A percentile compares a stretch with the other conserved stretches of the same genome.
phyloP scores from a whole-genome alignment of 2,797 vertebrate species.

The Chaunax sp. region DNA sequence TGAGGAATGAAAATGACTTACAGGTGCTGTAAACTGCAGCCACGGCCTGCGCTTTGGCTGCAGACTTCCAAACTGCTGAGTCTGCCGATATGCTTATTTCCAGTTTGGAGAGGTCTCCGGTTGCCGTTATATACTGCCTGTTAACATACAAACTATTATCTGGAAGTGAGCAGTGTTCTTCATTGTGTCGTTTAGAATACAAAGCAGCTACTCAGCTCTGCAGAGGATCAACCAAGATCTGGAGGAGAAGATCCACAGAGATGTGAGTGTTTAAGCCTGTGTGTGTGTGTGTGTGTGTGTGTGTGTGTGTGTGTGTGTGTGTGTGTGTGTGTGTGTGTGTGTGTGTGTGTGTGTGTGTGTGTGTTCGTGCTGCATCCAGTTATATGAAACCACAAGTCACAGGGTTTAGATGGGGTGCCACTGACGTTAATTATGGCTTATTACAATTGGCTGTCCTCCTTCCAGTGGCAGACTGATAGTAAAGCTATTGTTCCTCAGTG shows the following conservation, averaged over 20 bases:
- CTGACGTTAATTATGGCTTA: constrained; percentile 81
- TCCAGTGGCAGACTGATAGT: constrained; percentile 69
- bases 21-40: constrained; percentile 6
- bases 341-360: constrained; percentile 8
- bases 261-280: constrained; percentile 84
- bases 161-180: constrained; percentile 45
- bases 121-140: constrained; percentile 9
- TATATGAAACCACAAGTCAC: constrained; percentile 32
- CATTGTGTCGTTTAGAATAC: constrained; percentile 87
- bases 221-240: constrained; percentile 98
- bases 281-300: constrained; percentile 7
- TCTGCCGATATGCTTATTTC: constrained; percentile 18
- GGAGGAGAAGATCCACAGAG: constrained; percentile 95
- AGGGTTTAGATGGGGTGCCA: constrained; percentile 52
- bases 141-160: constrained; percentile 26
- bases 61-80: constrained; percentile 15
- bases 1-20: constrained; percentile 5
- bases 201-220: constrained; percentile 96
- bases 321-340: constrained; percentile 6
- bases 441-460: constrained; percentile 79
- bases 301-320: constrained; percentile 2
- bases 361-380: constrained; percentile 9
- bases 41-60: neutral
- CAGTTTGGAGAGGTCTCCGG: constrained; percentile 9
- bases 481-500: constrained; percentile 71